phyloP scores from a whole-genome alignment of 2,888 invertebrate genomes.

The Habroteleia sp. region DNA sequence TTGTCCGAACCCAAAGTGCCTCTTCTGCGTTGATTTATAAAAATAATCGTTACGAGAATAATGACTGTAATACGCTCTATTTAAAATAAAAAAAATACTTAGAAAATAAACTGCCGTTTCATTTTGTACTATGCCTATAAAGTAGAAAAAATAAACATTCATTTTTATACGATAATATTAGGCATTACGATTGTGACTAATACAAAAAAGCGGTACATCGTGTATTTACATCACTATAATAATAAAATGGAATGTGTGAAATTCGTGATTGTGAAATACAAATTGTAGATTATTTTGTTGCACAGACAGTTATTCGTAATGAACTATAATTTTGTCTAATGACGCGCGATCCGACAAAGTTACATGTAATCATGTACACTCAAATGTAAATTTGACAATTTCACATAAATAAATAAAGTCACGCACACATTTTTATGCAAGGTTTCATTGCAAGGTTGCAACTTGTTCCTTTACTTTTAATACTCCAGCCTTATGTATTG shows the following conservation, averaged over 20 bases:
- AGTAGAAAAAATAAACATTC: background rate
- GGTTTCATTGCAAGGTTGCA: no score
- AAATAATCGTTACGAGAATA: slow-evolving; percentile 50
- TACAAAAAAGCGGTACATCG: slow-evolving; percentile 2
- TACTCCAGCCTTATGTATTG: no score
- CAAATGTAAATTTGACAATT: slow-evolving; percentile 10
- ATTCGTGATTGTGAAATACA: slow-evolving; percentile 12
- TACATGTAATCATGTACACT: slow-evolving; percentile 9
- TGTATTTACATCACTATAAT: slow-evolving; percentile 4
- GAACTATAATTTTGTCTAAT: slow-evolving; percentile 20
- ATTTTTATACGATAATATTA: background rate
- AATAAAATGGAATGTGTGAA: slow-evolving; percentile 24
- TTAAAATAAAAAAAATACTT: slow-evolving; percentile 35
- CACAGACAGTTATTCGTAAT: slow-evolving; percentile 19
- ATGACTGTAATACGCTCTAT: slow-evolving; percentile 56
- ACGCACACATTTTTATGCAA: no score
- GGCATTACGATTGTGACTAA: background rate
- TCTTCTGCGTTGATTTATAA: slow-evolving; percentile 24
- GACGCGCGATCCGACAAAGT: slow-evolving; percentile 15
- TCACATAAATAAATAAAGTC: slow-evolving; percentile 4
- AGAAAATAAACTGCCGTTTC: background rate
- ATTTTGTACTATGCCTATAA: background rate
- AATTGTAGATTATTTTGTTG: slow-evolving; percentile 18
- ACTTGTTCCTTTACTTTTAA: no score
- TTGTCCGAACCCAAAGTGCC: slow-evolving; percentile 6